Evolutionary conservation across 2,797 vertebrate species (phyloP), one percentile per base, ranked within the genome.

Genomic region (Gouania willdenowi): DNA sequence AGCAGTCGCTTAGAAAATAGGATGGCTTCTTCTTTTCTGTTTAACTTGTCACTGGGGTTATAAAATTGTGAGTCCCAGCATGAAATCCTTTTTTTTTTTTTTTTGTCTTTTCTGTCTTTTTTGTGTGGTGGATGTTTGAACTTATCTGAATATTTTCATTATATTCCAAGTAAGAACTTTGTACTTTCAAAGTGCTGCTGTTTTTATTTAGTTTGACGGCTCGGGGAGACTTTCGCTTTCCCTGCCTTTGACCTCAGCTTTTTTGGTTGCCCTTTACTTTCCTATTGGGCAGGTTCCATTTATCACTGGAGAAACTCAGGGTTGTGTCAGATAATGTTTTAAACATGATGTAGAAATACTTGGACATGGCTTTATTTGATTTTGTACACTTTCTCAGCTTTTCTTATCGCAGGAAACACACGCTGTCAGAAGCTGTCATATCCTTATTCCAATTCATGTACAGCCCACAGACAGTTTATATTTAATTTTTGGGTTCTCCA

Each of bases 401-500:
- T 4, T 34, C 31, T 5, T 3, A 9, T 25, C 19, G 20, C 4
- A 20, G 2, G 19, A 20, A 5, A 24, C 14, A 5, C 19, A 9
- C 11, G 38, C 37, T n/a, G 29, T 42, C 19, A 12, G 2, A n/a
- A 11, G 12, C 6, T 6, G 19, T 20, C 19, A 4, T 5, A 3
- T 19, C 2, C 19, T 14, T n/a, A 2, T 20, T 20, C 6, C 17
- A 35, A 37, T 64, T 55, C 47, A 49, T 61, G 18, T 39, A 36
- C 45, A 56, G 47, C 34, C 19, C 19, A 20, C 30, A 44, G 40
- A 7, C 28, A 35, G 40, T 43, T n/a, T n/a, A 26, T 36, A 40
- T 53, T 39, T 73, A 78, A 77, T 84, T 73, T 71, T 57, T 66
- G 59, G 67, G 72, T 41, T 71, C 59, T 82, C 25, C 26, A 64